Evolutionary conservation across 2,888 invertebrate genomes (phyloP), one percentile per base, ranked within the genome.

Genomic region (Chalcosyrphus nemorum): DNA sequence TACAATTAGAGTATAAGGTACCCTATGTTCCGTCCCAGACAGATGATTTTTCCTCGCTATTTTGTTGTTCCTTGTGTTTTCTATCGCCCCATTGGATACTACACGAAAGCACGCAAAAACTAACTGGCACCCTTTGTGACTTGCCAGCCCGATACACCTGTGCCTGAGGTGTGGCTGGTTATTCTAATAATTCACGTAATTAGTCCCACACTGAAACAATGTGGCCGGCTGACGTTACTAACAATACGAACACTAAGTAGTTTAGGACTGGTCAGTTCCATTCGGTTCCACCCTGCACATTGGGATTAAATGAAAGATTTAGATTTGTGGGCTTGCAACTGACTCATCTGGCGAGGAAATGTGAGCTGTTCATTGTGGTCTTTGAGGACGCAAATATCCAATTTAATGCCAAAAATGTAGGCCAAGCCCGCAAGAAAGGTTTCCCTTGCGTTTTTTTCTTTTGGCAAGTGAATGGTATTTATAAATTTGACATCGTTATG

Each of bases 231-330:
- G 35, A n/a, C 27, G 38, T 13, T 38, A 38, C 4, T n/a, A 21
- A 35, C 47, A 9, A n/a, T 38, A 71, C 19, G 27, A 71, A 59
- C 38, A 9, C 17, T 24, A 71, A 71, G 57, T 38, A 59, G 24
- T 27, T 50, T 59, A 50, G 59, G 59, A 50, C 27, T 59, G 71
- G 71, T 59, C 59, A 71, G 71, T 71, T 27, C 13, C 41, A 15
- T 52, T 50, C 50, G 50, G 6, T 15, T n/a, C 17, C 63, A 24
- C 35, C 3, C 35, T 27, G 24, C 56, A 15, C 45, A 6, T 71
- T n/a, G 24, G 57, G n/a, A 27, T 47, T 71, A 47, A 71, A 70
- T 59, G 50, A 27, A 47, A 38, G 47, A 47, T 59, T 50, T 17
- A 59, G 59, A 71, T 71, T 71, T 59, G 47, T 50, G 47, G 35